Evolutionary conservation across 1,140 invertebrate genomes (phyloP).

Genomic region (Megalonaias nervosa): DNA sequence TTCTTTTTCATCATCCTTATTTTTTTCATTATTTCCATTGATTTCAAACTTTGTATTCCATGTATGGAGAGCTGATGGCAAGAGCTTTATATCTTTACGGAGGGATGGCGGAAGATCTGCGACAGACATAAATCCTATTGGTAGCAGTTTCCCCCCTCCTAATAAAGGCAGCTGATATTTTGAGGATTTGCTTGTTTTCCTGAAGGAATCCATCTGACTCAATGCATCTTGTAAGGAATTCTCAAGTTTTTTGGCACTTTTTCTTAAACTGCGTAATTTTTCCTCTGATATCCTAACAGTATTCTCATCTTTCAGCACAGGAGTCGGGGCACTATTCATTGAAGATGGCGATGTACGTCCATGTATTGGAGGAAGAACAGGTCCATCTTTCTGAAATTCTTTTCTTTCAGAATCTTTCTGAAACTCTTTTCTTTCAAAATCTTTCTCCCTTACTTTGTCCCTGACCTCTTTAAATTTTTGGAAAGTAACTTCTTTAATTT

Average conservation of each 20-base stretch:
- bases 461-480: constrained; percentile 34
- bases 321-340: constrained; percentile 25
- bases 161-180: constrained; percentile 29
- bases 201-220: constrained; percentile 53
- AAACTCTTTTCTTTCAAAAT: neutral
- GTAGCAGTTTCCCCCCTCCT: constrained; percentile 27
- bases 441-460: constrained; percentile 8
- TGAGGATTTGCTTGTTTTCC: constrained; percentile 36
- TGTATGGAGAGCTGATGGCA: constrained; percentile 22
- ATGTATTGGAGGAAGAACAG: no score
- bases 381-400: no score
- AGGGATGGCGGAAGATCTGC: constrained; percentile 32
- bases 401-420: neutral
- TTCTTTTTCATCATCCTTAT: constrained; percentile 21
- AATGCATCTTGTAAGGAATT: constrained; percentile 60
- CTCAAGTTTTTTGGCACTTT: constrained; percentile 60
- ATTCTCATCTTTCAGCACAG: constrained; percentile 25
- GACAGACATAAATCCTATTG: constrained; percentile 1
- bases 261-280: constrained; percentile 51
- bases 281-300: constrained; percentile 57
- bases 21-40: constrained; percentile 32
- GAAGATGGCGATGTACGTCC: constrained; percentile 14
- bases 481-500: constrained; percentile 34
- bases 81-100: constrained; percentile 29
- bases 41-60: constrained; percentile 36